A percentile compares a stretch with the other conserved stretches of the same genome.
phyloP scores from a whole-genome alignment of 1,140 invertebrate genomes.

The Vanessa atalanta region DNA sequence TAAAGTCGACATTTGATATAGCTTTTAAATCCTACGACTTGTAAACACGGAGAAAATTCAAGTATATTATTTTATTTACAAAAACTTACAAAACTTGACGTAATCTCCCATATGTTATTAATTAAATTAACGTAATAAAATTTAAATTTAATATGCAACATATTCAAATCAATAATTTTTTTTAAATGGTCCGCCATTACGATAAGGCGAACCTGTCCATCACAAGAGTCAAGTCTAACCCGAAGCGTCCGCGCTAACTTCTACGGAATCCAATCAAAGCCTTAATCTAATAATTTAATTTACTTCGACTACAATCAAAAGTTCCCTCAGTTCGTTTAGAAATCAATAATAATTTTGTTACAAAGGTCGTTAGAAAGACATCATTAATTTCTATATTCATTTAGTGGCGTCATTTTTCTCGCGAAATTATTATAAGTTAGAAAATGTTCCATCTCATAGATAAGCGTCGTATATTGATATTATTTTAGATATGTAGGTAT shows the following conservation, averaged over 20 bases:
- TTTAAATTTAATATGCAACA: too few relatives aligned
- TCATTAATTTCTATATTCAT: constrained; percentile 8
- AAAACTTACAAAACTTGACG: too few relatives aligned
- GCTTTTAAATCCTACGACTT: too few relatives aligned
- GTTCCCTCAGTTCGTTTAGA: constrained; percentile 25
- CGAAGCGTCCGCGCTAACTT: constrained; percentile 36
- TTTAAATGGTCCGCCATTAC: background rate
- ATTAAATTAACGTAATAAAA: too few relatives aligned
- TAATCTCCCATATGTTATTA: too few relatives aligned
- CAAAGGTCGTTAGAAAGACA: constrained; percentile 15
- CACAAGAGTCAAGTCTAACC: constrained; percentile 38
- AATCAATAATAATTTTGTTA: constrained; percentile 26
- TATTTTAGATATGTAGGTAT: too few relatives aligned
- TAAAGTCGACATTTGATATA: too few relatives aligned
- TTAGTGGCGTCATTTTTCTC: background rate
- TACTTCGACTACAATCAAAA: constrained; percentile 44
- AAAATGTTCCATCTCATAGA: too few relatives aligned
- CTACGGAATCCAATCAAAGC: constrained; percentile 47
- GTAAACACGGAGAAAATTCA: too few relatives aligned
- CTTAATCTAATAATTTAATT: constrained; percentile 50
- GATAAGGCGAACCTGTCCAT: constrained; percentile 32
- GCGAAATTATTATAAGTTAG: too few relatives aligned
- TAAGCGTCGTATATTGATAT: too few relatives aligned
- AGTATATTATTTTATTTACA: too few relatives aligned
- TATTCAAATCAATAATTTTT: background rate